Evolutionary conservation across 2,113 vertebrate species (phyloP), one percentile per base, ranked within the genome.

Genomic region (Solea senegalensis): DNA sequence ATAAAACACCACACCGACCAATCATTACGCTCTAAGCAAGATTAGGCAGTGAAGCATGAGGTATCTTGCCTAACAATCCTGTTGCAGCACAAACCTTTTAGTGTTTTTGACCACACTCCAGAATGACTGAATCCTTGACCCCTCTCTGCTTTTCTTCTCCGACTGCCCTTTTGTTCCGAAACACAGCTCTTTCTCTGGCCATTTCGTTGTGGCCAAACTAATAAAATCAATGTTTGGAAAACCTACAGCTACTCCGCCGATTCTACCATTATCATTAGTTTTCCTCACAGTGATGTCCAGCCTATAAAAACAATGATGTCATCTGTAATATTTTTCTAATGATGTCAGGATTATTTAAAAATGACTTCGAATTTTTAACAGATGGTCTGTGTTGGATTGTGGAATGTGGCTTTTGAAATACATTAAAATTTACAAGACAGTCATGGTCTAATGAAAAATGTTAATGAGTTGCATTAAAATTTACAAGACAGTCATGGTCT

Each of bases 31-130:
- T 65, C 55, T 4, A 13, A 65, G 74, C 83, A 89, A 74, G 78
- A 68, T 58, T 57, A 83, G 69, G 78, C 85, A 78, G 65, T 58
- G 64, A 65, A 56, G 79, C 83, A 62, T 69, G 72, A 52, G 73
- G 71, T 82, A 66, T 82, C 79, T 55, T 65, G 60, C 64, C 69
- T 74, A 68, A 86, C 72, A 87, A 77, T 83, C 83, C 77, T 75
- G 77, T 81, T 76, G 80, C 71, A 72, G 80, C 69, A 80, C 74
- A 69, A 86, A 83, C 77, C 83, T 86, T 87, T 87, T 86, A 87
- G 83, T 86, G 54, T 71, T 80, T 76, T 65, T 81, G 85, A 80
- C 75, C 71, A 72, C 69, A 58, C 48, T 85, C 74, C 72, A 74
- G 53, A 78, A 70, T 11, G 4, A 56, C 72, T 54, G 70, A 63